A percentile compares a stretch with the other conserved stretches of the same genome.
These are phyloP conservation scores for cattle (Bos taurus) DNA, from an alignment of 2,113 vertebrate genomes.

Conservation along the genomic window DNA sequence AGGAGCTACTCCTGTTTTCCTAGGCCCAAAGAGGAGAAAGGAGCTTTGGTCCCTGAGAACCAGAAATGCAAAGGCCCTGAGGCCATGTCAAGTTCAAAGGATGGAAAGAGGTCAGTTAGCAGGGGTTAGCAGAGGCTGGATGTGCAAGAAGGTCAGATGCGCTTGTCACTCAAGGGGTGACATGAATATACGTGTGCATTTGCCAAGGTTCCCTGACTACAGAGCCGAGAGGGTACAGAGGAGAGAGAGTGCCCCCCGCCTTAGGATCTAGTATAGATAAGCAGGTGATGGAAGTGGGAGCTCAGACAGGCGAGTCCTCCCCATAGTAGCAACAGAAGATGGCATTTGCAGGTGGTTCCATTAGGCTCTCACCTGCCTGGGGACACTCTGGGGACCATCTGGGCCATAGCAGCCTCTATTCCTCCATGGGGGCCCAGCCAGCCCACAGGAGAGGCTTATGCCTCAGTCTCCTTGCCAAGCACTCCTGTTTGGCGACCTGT, in stretches of 20 bases:
- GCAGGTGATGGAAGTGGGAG: not conserved
- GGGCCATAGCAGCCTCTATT: not conserved
- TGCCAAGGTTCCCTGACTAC: not conserved
- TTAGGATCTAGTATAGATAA: not conserved
- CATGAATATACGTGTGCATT: rapidly evolving
- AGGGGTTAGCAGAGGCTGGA: not conserved
- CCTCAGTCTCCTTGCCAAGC: not conserved
- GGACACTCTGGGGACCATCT: not conserved
- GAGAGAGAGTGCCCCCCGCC: not conserved
- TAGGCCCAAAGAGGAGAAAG: not conserved
- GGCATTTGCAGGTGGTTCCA: not conserved
- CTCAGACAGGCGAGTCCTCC: not conserved
- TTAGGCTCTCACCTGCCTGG: not conserved
- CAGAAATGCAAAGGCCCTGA: not conserved
- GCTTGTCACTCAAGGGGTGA: not conserved
- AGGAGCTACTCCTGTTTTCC: not conserved
- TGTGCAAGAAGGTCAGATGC: not conserved
- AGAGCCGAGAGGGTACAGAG: not conserved
- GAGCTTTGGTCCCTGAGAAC: not conserved
- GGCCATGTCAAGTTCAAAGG: not conserved
- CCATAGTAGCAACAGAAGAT: not conserved
- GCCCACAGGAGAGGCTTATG: not conserved
- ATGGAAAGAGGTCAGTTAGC: not conserved
- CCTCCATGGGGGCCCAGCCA: not conserved
- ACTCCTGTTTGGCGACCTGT: not conserved